Percentiles rank a stretch among this genome's conserved stretches.
Evolutionary conservation across 2,113 vertebrate species (phyloP).

Genomic region (Phyllostomus hastatus): DNA sequence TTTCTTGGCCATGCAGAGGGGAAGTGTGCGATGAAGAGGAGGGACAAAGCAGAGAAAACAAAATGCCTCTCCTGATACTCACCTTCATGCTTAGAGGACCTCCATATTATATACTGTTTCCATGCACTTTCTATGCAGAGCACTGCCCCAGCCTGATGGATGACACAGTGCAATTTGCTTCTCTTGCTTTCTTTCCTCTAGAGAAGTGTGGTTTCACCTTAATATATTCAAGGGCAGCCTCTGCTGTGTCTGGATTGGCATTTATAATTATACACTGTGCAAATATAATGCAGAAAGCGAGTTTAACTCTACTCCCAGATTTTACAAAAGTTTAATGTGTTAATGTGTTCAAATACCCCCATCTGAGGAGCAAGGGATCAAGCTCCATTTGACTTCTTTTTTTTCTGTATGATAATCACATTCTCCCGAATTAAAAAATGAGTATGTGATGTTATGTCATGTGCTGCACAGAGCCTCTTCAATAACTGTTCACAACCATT

Average conservation of each 20-base stretch:
- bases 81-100: background rate
- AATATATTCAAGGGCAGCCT: background rate
- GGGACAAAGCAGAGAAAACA: background rate
- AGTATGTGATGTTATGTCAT: conserved; percentile 13
- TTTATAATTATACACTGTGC: conserved; percentile 59
- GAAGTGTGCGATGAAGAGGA: background rate
- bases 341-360: conserved; percentile 44
- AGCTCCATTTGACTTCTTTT: conserved; percentile 59
- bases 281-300: conserved; percentile 15
- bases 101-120: background rate
- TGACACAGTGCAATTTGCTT: background rate
- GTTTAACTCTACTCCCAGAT: conserved; percentile 35
- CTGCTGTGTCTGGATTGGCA: conserved; percentile 1
- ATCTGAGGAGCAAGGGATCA: conserved; percentile 35
- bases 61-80: background rate
- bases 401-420: conserved; percentile 53
- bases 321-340: background rate
- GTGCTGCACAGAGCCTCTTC: conserved; percentile 45
- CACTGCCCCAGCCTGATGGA: background rate
- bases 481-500: conserved; percentile 4
- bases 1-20: background rate
- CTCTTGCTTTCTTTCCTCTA: background rate
- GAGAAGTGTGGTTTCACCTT: background rate
- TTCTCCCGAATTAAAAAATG: conserved; percentile 49
- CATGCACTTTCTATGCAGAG: background rate